A percentile compares a stretch with the other conserved stretches of the same genome.
Conservation (phyloP, 2,113 vertebrate species). For the Cyanoderma ruficeps region DNA sequence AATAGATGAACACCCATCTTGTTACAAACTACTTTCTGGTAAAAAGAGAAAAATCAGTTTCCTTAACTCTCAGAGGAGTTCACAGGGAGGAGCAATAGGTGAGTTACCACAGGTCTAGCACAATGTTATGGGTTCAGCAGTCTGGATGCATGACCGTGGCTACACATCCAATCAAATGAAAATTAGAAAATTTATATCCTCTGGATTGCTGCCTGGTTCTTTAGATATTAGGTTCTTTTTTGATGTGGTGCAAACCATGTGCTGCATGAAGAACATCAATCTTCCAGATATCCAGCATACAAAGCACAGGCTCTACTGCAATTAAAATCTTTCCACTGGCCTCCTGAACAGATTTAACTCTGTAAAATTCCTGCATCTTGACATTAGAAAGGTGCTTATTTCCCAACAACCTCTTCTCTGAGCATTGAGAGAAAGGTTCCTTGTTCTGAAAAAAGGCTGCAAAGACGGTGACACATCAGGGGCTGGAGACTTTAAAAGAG, state of each 20-base stretch:
- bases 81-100: neutral
- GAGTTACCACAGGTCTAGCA: neutral
- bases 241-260: neutral
- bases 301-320: neutral
- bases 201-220: neutral
- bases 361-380: neutral
- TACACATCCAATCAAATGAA: neutral
- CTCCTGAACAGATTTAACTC: neutral
- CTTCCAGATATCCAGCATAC: neutral
- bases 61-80: neutral
- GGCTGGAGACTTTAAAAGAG: neutral
- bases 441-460: neutral
- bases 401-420: neutral
- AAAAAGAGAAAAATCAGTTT: neutral
- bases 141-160: neutral
- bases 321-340: neutral
- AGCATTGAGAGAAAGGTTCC: neutral
- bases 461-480: accelerated
- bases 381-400: accelerated
- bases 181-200: neutral
- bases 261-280: neutral
- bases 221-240: neutral
- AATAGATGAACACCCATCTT: neutral
- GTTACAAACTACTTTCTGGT: neutral
- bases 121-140: neutral